Base-by-base conservation (phyloP, 2,888 invertebrate species). In the Plutella xylostella region DNA sequence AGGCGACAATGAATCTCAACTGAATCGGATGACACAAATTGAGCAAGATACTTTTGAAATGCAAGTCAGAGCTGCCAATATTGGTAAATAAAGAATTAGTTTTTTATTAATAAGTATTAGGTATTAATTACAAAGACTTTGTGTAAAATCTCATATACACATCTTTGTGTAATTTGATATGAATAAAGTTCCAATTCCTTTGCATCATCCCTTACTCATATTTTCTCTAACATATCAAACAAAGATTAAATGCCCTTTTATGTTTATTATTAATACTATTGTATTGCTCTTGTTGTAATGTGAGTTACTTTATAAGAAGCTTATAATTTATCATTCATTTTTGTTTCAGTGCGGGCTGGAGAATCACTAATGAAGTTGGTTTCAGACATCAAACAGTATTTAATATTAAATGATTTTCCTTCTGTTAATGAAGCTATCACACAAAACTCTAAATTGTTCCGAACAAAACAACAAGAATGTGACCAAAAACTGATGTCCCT, bases 361-460 rank as follows among this genome's bases (percentile, higher is more conserved):
- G 98, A 98, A 82, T 97, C 97, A 0, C 74, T 99, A 19, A 95
- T 97, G 93, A 98, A 98, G 72, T 84, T 99, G 21, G 97, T 98
- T 1, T 96, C 97, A 0, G 98, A 98, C 68, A 94, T 99, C 51
- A 98, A 98, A 65, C 98, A 99, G 67, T 99, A 98, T 72, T 85
- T 98, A 37, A 97, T 98, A 60, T 86, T 99, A 17, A 98, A 98
- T 72, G 98, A 99, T 76, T 99, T 99, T 68, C 97, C 97, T 37
- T 97, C 97, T 1, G 96, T 98, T 0, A 98, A 98, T 71, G 97
- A 98, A 65, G 95, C 97, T 0, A 98, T 98, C 51, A 91, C 93
- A n/a, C 92, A 93, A 56, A 97, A 96, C 67, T 94, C 94, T 0
- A 93, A 94, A 66, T 73, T 96, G 11, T 96, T 94, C 65, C 89